These are phyloP conservation scores for Platorchestia sp. DNA, from an alignment of 1,140 invertebrate species.

Conservation along the genomic window DNA sequence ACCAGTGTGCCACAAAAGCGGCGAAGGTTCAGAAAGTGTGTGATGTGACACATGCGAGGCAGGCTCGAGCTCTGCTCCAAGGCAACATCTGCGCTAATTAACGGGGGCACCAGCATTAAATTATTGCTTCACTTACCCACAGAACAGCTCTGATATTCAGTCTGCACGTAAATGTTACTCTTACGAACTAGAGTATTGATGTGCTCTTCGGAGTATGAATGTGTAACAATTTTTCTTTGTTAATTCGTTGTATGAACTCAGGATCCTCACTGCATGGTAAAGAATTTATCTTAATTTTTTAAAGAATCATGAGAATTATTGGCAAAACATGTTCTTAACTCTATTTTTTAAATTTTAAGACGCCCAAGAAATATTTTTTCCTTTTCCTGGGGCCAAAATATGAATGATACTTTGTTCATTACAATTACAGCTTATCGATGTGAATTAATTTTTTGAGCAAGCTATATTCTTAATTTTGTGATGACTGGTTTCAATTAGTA, in stretches of 20 bases:
- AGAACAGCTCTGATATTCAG: not conserved
- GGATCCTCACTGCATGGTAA: not conserved
- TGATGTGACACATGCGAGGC: slow-evolving; percentile 37
- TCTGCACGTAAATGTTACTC: not conserved
- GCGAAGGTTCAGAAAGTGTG: not conserved
- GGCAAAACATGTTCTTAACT: no score
- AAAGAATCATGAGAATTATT: no score
- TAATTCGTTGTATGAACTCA: not conserved
- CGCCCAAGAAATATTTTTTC: no score
- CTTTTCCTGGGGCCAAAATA: no score
- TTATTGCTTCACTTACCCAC: not conserved
- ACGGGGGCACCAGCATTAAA: slow-evolving; percentile 6
- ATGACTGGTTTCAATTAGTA: no score
- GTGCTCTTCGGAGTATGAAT: not conserved
- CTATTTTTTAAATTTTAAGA: no score
- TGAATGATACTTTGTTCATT: no score
- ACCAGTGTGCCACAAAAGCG: not conserved
- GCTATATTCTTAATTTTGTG: no score
- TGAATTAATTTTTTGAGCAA: no score
- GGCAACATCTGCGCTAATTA: slow-evolving; percentile 29
- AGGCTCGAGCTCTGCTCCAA: not conserved
- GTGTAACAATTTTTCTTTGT: not conserved
- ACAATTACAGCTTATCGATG: no score
- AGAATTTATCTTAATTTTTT: no score
- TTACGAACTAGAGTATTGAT: not conserved